Percentiles rank a stretch among this genome's conserved stretches.
These are phyloP conservation scores for Anastatus disparis DNA, from an alignment of 1,140 invertebrate species.

Conservation along the genomic window DNA sequence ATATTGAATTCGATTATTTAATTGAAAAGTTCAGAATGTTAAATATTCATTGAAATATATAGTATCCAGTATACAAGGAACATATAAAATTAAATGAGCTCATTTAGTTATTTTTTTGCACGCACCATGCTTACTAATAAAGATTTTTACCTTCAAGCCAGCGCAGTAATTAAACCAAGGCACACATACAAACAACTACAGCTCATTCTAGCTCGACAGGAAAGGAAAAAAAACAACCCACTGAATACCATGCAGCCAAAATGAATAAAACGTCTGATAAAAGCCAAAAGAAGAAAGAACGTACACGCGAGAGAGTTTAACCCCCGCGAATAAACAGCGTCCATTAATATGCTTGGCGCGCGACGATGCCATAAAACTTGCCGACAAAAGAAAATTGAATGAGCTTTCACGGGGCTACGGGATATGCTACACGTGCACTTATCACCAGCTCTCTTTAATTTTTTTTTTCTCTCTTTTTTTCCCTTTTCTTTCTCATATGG, in stretches of 20 bases:
- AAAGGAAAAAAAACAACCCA: too few relatives aligned
- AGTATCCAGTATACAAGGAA: too few relatives aligned
- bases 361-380: slow-evolving; percentile 46
- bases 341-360: slow-evolving; percentile 51
- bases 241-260: too few relatives aligned
- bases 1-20: too few relatives aligned
- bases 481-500: not conserved
- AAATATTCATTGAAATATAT: too few relatives aligned
- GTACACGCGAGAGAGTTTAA: too few relatives aligned
- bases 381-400: slow-evolving; percentile 57
- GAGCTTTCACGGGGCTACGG: slow-evolving; percentile 33
- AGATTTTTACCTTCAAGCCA: not conserved
- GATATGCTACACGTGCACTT: slow-evolving; percentile 23
- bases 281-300: not conserved
- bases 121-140: slow-evolving; percentile 1
- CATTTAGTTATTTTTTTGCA: too few relatives aligned
- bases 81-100: too few relatives aligned
- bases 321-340: slow-evolving; percentile 1
- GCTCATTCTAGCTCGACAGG: too few relatives aligned
- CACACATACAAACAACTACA: too few relatives aligned
- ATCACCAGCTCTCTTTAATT: not conserved
- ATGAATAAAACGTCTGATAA: not conserved
- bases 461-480: slow-evolving; percentile 10
- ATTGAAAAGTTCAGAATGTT: too few relatives aligned
- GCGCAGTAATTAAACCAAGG: not conserved